Base-by-base conservation (phyloP, 2,888 invertebrate species). In the Camptogramma bilineatum region DNA sequence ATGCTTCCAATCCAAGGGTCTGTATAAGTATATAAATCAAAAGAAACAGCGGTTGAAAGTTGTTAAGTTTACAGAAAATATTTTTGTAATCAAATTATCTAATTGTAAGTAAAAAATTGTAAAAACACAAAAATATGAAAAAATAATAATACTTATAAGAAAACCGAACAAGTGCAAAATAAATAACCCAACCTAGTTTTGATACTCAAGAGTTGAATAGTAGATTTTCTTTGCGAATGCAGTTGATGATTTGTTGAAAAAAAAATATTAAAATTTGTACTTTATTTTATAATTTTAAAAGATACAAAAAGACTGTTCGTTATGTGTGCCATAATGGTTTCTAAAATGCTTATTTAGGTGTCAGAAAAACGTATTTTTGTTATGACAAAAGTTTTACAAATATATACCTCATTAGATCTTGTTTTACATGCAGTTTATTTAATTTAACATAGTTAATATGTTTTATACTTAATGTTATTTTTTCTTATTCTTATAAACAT, bases 61-160 rank as follows among this genome's bases (percentile, higher is more conserved):
- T 54, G 54, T 54, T 54, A 24, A 54, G 54, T 54, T 54, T 54
- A 44, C 2, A 54, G 24, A 54, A 16, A 17, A 10, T 54, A 54
- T 54, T 54, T 54, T 54, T 54, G 44, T 44, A 54, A 16, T 46
- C 16, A 16, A n/a, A 13, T 54, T 54, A 24, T 10, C 44, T 54
- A 54, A 17, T 44, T 54, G 44, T 54, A 54, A 54, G 44, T 44
- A 54, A 44, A 54, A 54, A 54, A 54, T 13, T 17, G 28, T 16
- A n/a, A 19, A 52, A 39, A 39, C 31, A 31, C 31, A 34, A 24
- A 28, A 19, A 34, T 18, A 34, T 31, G 17, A 18, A 52, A 18
- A 19, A 34, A 52, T 8, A 31, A 31, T 13, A 31, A n/a, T n/a
- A n/a, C n/a, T n/a, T n/a, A n/a, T n/a, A n/a, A n/a, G 2, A 28